phyloP scores from a whole-genome alignment of 2,113 vertebrate genomes.

The Passerina amoena region DNA sequence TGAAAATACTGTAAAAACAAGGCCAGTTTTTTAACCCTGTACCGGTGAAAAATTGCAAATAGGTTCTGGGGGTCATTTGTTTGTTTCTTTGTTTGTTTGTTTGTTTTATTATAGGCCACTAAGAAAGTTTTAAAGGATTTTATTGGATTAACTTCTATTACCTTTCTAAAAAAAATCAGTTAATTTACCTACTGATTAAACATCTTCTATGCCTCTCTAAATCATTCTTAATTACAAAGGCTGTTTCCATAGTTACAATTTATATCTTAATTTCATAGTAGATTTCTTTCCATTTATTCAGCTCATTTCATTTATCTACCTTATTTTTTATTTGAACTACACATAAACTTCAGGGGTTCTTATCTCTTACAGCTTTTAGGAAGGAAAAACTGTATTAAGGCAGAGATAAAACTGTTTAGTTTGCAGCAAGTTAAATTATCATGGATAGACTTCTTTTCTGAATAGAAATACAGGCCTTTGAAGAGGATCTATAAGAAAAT shows the following conservation, averaged over 20 bases:
- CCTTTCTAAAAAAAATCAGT: not conserved
- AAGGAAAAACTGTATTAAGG: constrained; percentile 38
- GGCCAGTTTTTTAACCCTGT: not conserved
- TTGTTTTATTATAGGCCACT: not conserved
- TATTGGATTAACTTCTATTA: not conserved
- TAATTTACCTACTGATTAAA: constrained; percentile 59
- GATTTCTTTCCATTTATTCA: constrained; percentile 42
- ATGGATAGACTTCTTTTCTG: constrained; percentile 38
- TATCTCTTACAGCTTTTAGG: constrained; percentile 52
- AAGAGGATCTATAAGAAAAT: constrained; percentile 25
- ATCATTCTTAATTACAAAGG: constrained; percentile 58
- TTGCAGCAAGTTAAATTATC: constrained; percentile 49
- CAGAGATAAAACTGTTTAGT: constrained; percentile 54
- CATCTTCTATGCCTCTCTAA: constrained; percentile 45
- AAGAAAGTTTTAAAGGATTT: not conserved
- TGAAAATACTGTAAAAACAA: not conserved
- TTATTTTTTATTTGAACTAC: constrained; percentile 58
- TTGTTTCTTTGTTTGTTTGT: not conserved
- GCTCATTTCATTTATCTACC: constrained; percentile 52
- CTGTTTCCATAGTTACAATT: constrained; percentile 59
- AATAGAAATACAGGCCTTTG: constrained; percentile 46
- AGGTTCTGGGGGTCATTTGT: not conserved
- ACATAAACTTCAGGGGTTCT: constrained; percentile 44
- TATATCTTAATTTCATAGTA: constrained; percentile 65
- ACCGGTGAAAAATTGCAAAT: not conserved